Conservation (phyloP, 2,797 vertebrate genomes). For the Champsocephalus esox region DNA sequence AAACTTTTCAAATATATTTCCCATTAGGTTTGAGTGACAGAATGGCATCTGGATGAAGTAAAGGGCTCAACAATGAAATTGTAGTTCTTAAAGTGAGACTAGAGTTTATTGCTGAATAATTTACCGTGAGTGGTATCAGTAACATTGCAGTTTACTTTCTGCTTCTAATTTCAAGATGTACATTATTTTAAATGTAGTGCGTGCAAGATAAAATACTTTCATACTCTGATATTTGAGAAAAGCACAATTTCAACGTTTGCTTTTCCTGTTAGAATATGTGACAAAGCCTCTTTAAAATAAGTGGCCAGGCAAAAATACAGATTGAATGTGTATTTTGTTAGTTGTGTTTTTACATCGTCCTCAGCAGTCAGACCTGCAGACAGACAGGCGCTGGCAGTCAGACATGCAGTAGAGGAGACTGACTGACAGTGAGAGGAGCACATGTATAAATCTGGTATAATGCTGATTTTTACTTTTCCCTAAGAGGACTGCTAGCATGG, state of each 20-base stretch:
- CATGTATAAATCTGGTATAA: conserved; percentile 84
- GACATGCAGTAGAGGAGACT: conserved; percentile 31
- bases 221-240: not conserved
- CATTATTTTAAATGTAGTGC: not conserved
- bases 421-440: conserved; percentile 53
- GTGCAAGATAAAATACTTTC: not conserved
- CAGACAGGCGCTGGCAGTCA: conserved; percentile 25
- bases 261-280: not conserved
- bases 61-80: not conserved
- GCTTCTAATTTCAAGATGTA: not conserved
- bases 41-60: not conserved
- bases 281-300: not conserved
- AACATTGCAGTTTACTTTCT: not conserved
- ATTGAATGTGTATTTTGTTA: not conserved
- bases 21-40: not conserved
- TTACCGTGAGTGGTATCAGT: not conserved
- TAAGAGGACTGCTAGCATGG: conserved; percentile 83
- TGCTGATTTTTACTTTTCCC: conserved; percentile 84
- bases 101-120: not conserved
- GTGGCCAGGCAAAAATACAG: not conserved
- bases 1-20: not conserved
- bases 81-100: not conserved
- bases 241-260: not conserved
- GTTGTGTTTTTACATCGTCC: not conserved
- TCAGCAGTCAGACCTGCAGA: conserved; percentile 13